Evolutionary conservation across 1,140 invertebrate genomes (phyloP).

Genomic region (Drosophila simulans): DNA sequence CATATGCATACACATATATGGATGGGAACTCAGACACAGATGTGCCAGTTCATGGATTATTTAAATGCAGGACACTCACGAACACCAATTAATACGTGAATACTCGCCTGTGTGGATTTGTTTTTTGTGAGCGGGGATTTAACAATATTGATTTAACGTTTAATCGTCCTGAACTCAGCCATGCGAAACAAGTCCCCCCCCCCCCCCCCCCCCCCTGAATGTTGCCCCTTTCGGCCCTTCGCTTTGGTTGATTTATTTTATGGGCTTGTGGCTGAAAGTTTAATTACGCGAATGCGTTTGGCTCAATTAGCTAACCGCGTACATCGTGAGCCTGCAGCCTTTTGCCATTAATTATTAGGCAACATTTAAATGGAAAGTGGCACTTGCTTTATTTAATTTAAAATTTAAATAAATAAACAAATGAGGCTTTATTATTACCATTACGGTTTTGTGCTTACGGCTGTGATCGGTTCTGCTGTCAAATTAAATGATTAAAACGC

Average conservation of each 20-base stretch:
- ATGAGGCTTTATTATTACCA: slow-evolving; percentile 1
- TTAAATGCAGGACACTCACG: slow-evolving; percentile 34
- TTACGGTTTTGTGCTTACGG: neutral
- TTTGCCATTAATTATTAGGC: slow-evolving; percentile 25
- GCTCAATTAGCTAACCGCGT: slow-evolving; percentile 38
- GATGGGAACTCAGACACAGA: slow-evolving; percentile 3
- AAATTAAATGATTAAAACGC: too few species aligned
- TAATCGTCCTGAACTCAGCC: slow-evolving; percentile 39
- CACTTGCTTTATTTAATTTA: slow-evolving; percentile 19
- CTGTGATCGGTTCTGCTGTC: too few species aligned
- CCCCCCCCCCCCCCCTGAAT: slow-evolving; percentile 10
- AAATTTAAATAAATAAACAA: slow-evolving; percentile 10
- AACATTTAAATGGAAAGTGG: slow-evolving; percentile 4
- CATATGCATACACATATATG: neutral
- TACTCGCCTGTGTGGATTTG: slow-evolving; percentile 1
- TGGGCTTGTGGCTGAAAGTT: slow-evolving; percentile 18
- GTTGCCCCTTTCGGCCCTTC: slow-evolving; percentile 3
- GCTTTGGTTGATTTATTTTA: slow-evolving; percentile 17
- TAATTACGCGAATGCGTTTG: slow-evolving; percentile 46
- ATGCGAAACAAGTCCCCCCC: slow-evolving; percentile 24
- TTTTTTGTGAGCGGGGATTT: slow-evolving; percentile 20
- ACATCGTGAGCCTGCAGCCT: slow-evolving; percentile 1
- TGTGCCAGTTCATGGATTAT: slow-evolving; percentile 33
- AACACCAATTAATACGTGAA: slow-evolving; percentile 39
- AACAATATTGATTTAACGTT: slow-evolving; percentile 60